These are phyloP conservation scores for Hemistola chrysoprasaria DNA, from an alignment of 2,888 invertebrate genomes.

Conservation along the genomic window DNA sequence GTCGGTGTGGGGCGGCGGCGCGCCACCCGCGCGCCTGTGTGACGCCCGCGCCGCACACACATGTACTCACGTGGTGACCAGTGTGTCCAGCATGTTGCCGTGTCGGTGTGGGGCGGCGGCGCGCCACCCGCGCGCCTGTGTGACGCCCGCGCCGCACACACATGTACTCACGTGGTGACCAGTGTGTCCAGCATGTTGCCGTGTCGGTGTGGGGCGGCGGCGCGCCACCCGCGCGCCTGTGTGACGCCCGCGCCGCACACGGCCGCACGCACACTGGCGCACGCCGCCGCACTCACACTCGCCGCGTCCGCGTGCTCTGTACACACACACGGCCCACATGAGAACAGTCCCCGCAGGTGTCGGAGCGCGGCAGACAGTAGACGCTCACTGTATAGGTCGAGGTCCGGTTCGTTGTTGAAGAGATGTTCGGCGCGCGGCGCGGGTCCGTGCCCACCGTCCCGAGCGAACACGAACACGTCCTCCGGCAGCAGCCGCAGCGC, in stretches of 20 bases:
- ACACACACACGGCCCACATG: no score
- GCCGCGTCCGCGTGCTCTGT: slow-evolving; percentile 22
- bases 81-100: slow-evolving; percentile 15
- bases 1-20: slow-evolving; percentile 23
- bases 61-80: slow-evolving; percentile 6
- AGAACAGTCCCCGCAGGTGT: no score
- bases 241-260: slow-evolving; percentile 84
- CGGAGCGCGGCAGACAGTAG: not conserved
- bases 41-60: slow-evolving; percentile 5
- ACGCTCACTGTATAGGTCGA: slow-evolving; percentile 31
- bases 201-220: slow-evolving; percentile 32
- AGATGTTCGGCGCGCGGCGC: slow-evolving; percentile 19
- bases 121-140: slow-evolving; percentile 40
- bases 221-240: slow-evolving; percentile 46
- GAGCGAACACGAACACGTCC: slow-evolving; percentile 34
- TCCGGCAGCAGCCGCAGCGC: slow-evolving; percentile 54
- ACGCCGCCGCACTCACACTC: slow-evolving; percentile 84
- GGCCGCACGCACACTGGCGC: slow-evolving; percentile 73
- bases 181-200: slow-evolving; percentile 16
- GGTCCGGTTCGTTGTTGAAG: slow-evolving; percentile 25
- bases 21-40: slow-evolving; percentile 17
- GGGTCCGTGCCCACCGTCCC: slow-evolving; percentile 16
- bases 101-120: slow-evolving; percentile 34
- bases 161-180: slow-evolving; percentile 4
- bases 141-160: slow-evolving; percentile 8